A percentile compares a stretch with the other conserved stretches of the same genome.
Evolutionary conservation across 2,113 vertebrate species (phyloP).

Genomic region (Oreochromis niloticus): DNA sequence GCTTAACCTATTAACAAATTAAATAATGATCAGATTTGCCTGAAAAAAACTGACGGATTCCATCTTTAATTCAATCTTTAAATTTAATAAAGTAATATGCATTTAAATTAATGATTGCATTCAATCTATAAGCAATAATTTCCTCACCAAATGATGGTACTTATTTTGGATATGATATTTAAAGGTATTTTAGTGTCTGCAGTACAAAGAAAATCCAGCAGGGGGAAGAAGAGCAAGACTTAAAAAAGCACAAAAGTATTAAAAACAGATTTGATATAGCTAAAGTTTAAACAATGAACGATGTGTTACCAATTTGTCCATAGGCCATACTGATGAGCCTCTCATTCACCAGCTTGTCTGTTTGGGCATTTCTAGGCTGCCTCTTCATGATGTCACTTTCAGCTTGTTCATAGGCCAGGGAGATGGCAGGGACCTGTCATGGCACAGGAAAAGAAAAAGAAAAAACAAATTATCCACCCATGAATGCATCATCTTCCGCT

Average conservation of each 20-base stretch:
- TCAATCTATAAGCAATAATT: not conserved
- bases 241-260: not conserved
- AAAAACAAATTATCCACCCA: not conserved
- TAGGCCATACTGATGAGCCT: not conserved
- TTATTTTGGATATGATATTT: not conserved
- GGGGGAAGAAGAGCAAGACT: not conserved
- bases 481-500: not conserved
- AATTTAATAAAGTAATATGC: not conserved
- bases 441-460: not conserved
- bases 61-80: not conserved
- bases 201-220: not conserved
- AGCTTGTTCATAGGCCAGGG: not conserved
- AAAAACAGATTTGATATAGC: not conserved
- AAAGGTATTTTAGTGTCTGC: not conserved
- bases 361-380: not conserved
- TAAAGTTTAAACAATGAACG: not conserved
- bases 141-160: not conserved
- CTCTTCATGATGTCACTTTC: not conserved
- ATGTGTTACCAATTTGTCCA: not conserved
- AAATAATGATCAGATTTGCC: not conserved
- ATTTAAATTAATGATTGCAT: not conserved
- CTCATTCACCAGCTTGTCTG: not conserved
- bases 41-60: not conserved
- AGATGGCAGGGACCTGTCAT: conserved; percentile 29
- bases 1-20: not conserved